Conservation (phyloP, 1,140 invertebrate species). For the Asobara japonica region DNA sequence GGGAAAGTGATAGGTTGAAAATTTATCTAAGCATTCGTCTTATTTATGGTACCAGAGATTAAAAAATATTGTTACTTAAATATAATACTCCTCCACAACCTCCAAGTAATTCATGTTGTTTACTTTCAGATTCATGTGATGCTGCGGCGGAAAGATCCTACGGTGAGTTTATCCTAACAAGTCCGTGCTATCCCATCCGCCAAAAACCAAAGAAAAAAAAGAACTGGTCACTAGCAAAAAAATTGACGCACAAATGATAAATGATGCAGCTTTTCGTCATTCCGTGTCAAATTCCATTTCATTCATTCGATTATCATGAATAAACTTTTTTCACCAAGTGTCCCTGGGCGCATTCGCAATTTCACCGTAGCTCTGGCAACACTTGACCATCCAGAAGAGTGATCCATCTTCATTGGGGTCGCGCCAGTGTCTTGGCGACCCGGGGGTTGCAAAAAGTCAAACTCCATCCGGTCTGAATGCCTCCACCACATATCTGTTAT, state of each 20-base stretch:
- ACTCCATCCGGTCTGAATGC: slow-evolving; percentile 21
- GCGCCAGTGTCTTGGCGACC: neutral
- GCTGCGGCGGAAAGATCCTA: slow-evolving; percentile 24
- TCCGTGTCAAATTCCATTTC: slow-evolving; percentile 27
- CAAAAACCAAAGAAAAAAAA: neutral
- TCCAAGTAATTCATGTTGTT: neutral
- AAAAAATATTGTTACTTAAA: neutral
- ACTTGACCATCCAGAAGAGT: neutral
- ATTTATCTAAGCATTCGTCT: too few species aligned
- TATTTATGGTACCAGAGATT: neutral
- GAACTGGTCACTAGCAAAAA: slow-evolving; percentile 20
- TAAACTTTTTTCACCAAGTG: neutral
- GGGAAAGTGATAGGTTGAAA: neutral
- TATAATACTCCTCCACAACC: too few species aligned
- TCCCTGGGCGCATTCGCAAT: neutral
- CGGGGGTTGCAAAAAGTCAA: slow-evolving; percentile 28
- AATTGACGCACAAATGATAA: slow-evolving; percentile 32
- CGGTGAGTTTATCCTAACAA: slow-evolving; percentile 22
- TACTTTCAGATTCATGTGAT: slow-evolving; percentile 32
- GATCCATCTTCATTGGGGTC: slow-evolving; percentile 26
- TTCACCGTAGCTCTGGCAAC: slow-evolving; percentile 9
- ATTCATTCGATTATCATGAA: slow-evolving; percentile 9
- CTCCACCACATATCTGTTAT: slow-evolving; percentile 5
- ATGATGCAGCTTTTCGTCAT: slow-evolving; percentile 20
- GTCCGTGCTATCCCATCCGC: neutral